Percentiles rank a stretch among this genome's conserved stretches.
phyloP scores from a whole-genome alignment of 2,113 vertebrate genomes.

The Mobula hypostoma region DNA sequence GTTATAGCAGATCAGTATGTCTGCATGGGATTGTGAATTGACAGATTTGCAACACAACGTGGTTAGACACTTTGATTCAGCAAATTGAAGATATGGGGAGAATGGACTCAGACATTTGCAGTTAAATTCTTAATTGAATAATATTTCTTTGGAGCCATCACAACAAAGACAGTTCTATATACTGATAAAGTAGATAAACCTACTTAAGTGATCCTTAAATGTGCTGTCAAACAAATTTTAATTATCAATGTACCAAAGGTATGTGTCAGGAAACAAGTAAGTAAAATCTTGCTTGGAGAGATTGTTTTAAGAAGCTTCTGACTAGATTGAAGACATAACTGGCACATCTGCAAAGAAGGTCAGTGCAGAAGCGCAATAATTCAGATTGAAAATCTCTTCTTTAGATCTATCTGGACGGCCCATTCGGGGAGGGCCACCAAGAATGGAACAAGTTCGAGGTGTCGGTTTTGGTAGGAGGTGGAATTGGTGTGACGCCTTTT shows the following conservation, averaged over 20 bases:
- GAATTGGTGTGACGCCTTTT: slow-evolving; percentile 39
- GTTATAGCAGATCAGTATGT: neutral
- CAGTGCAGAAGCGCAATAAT: neutral
- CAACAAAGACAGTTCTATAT: neutral
- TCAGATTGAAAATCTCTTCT: no score
- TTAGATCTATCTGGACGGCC: slow-evolving; percentile 38
- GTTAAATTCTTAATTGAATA: neutral
- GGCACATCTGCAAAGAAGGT: neutral
- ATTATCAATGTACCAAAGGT: no score
- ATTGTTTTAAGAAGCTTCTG: neutral
- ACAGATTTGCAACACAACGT: no score
- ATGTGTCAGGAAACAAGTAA: no score
- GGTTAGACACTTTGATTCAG: no score
- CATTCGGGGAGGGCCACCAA: slow-evolving; percentile 39
- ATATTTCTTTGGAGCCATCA: neutral
- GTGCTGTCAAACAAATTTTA: neutral
- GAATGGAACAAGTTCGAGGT: slow-evolving; percentile 39
- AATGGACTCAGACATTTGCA: neutral
- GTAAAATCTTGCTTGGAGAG: neutral
- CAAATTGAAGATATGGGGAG: neutral
- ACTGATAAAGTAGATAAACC: neutral
- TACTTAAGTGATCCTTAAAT: neutral
- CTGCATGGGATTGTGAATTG: neutral
- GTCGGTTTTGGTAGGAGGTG: slow-evolving; percentile 38
- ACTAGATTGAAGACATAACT: neutral